phyloP scores from a whole-genome alignment of 2,113 vertebrate genomes.

The Boulengeromyrus knoepffleri region DNA sequence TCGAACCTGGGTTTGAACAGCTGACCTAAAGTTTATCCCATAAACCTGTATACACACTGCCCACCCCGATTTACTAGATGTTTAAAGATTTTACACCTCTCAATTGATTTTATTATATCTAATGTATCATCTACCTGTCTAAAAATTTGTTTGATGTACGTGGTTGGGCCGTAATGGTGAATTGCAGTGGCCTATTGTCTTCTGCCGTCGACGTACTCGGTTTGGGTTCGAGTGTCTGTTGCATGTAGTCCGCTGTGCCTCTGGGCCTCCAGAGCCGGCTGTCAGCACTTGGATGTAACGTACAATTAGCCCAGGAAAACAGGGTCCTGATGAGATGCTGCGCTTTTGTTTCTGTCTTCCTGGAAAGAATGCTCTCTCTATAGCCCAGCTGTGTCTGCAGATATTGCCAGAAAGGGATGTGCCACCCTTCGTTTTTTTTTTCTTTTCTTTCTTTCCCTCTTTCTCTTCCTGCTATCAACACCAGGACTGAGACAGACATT shows the following conservation, averaged over 20 bases:
- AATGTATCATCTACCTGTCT: neutral
- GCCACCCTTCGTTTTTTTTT: neutral
- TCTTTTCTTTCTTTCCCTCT: neutral
- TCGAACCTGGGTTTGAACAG: neutral
- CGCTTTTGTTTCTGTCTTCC: neutral
- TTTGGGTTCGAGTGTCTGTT: neutral
- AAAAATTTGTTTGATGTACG: neutral
- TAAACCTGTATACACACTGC: neutral
- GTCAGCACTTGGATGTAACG: neutral
- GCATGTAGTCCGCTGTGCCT: neutral
- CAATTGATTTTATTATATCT: neutral
- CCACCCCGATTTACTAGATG: neutral
- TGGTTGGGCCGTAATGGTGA: neutral
- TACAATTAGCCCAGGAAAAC: neutral
- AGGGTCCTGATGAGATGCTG: neutral
- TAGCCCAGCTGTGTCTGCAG: neutral
- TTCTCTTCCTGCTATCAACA: neutral
- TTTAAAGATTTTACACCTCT: neutral
- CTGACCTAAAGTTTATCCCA: neutral
- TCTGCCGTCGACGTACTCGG: neutral
- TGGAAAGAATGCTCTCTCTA: neutral
- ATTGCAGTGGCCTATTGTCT: neutral
- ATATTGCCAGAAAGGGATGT: neutral
- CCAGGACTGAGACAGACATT: neutral
- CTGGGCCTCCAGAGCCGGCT: neutral